Percentiles rank a stretch among this genome's conserved stretches.
Evolutionary conservation across 2,888 invertebrate genomes (phyloP).

Genomic region (Thysanoteuthis rhombus): DNA sequence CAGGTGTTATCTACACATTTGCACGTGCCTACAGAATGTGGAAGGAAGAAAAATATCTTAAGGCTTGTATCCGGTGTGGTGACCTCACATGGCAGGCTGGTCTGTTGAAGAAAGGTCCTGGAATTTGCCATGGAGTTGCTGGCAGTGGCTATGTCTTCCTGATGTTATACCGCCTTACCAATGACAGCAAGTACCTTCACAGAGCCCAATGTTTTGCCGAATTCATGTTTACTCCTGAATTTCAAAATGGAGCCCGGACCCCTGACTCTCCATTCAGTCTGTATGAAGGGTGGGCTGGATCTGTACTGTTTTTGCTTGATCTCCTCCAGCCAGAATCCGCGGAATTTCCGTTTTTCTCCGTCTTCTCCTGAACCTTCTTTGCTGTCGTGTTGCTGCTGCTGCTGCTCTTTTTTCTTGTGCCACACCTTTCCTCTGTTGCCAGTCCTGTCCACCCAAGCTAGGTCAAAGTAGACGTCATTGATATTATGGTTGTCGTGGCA

Average conservation of each 20-base stretch:
- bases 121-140: constrained; percentile 83
- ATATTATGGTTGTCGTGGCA: neutral
- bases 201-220: constrained; percentile 79
- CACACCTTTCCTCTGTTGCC: neutral
- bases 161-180: constrained; percentile 79
- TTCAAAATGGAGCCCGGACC: constrained; percentile 73
- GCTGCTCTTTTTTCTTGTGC: neutral
- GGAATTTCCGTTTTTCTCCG: constrained; percentile 84
- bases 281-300: constrained; percentile 88
- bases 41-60: constrained; percentile 78
- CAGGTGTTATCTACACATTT: constrained; percentile 80
- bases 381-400: neutral
- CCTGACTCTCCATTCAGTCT: constrained; percentile 86
- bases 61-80: constrained; percentile 77
- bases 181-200: constrained; percentile 78
- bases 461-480: neutral
- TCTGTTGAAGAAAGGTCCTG: constrained; percentile 85
- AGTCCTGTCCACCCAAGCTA: neutral
- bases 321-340: constrained; percentile 79
- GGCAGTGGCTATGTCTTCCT: constrained; percentile 66
- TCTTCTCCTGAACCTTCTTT: constrained; percentile 70
- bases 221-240: constrained; percentile 72
- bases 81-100: constrained; percentile 86
- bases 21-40: constrained; percentile 82
- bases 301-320: constrained; percentile 84